These are phyloP conservation scores for Dasypogon diadema DNA, from an alignment of 2,888 invertebrate species.

Conservation along the genomic window DNA sequence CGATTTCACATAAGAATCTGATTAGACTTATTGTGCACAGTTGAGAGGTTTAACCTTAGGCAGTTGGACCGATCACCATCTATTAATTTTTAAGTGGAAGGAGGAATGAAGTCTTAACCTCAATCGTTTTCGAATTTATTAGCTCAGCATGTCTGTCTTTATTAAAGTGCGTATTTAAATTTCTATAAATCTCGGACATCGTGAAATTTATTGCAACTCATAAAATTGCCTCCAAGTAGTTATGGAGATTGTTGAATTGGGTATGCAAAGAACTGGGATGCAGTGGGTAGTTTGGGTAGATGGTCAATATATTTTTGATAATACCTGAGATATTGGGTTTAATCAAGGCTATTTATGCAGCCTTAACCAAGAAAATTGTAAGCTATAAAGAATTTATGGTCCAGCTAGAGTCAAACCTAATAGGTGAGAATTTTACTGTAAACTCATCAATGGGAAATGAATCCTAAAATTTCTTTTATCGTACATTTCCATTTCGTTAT, in stretches of 20 bases:
- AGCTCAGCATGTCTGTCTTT: not conserved
- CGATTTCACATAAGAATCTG: constrained; percentile 28
- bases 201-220: constrained; percentile 15
- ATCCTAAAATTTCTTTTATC: not conserved
- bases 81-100: constrained; percentile 38
- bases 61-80: constrained; percentile 12
- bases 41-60: constrained; percentile 18
- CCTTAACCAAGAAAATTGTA: not conserved
- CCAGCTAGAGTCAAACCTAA: not conserved
- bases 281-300: not conserved
- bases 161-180: constrained; percentile 36
- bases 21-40: constrained; percentile 21
- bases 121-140: constrained; percentile 27
- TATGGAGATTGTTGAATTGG: constrained; percentile 8
- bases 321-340: not conserved
- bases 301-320: not conserved
- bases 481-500: not conserved
- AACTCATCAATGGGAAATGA: not conserved
- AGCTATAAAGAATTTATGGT: not conserved
- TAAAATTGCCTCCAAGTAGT: constrained; percentile 2
- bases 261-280: not conserved
- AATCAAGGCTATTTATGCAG: not conserved
- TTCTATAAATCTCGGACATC: constrained; percentile 9
- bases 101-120: constrained; percentile 18
- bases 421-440: not conserved